Percentiles rank a stretch among this genome's conserved stretches.
Evolutionary conservation across 2,797 vertebrate genomes (phyloP).

Genomic region (Alca torda): DNA sequence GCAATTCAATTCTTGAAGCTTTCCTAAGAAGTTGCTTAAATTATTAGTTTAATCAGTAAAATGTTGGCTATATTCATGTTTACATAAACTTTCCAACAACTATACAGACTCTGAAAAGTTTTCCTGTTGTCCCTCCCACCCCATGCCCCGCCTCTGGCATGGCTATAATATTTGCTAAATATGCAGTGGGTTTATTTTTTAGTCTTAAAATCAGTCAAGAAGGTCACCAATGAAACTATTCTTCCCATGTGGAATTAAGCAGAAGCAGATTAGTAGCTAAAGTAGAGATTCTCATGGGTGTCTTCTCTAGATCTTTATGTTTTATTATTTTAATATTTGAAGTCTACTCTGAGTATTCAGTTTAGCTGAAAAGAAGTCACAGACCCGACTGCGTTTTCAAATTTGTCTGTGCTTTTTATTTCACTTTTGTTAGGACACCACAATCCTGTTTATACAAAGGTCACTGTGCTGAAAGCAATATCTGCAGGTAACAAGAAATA

Average conservation of each 20-base stretch:
- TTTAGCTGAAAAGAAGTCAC: constrained; percentile 17
- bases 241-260: constrained; percentile 39
- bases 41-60: constrained; percentile 40
- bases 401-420: constrained; percentile 35
- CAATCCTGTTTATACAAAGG: constrained; percentile 54
- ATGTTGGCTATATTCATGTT: constrained; percentile 19
- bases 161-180: constrained; percentile 10
- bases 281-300: not conserved
- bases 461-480: constrained; percentile 48
- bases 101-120: not conserved
- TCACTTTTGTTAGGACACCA: constrained; percentile 13
- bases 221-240: constrained; percentile 40
- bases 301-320: not conserved
- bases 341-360: constrained; percentile 6
- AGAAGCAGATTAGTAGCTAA: constrained; percentile 41
- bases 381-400: not conserved
- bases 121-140: not conserved
- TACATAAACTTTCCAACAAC: constrained; percentile 36
- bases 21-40: constrained; percentile 32
- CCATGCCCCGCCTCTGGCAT: not conserved
- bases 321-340: constrained; percentile 34
- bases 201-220: constrained; percentile 26
- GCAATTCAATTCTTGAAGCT: not conserved
- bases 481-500: constrained; percentile 56
- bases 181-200: constrained; percentile 29